These are phyloP conservation scores for Cerceris rybyensis DNA, from an alignment of 2,888 invertebrate species.

Conservation along the genomic window DNA sequence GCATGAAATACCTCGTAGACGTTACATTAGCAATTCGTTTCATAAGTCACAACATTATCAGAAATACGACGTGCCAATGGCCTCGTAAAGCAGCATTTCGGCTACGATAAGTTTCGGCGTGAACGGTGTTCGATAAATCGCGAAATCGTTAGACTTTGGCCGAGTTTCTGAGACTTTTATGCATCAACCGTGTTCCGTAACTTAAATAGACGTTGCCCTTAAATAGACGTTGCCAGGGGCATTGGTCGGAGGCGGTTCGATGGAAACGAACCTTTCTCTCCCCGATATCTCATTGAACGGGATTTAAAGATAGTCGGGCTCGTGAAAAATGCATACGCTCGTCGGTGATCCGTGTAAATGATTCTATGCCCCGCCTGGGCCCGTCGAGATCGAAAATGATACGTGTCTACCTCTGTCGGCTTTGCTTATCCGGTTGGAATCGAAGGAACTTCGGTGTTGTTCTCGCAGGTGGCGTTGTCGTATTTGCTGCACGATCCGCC, in stretches of 20 bases:
- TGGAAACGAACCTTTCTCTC: conserved; percentile 53
- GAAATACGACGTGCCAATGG: too few relatives aligned
- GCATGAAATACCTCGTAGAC: too few relatives aligned
- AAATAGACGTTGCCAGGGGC: conserved; percentile 60
- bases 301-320: conserved; percentile 64
- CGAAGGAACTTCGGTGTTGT: conserved; percentile 21
- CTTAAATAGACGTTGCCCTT: conserved; percentile 33
- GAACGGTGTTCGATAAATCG: too few relatives aligned
- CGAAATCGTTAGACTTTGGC: too few relatives aligned
- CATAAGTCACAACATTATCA: too few relatives aligned
- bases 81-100: too few relatives aligned
- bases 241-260: conserved; percentile 54
- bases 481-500: conserved; percentile 14
- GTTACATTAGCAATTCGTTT: too few relatives aligned
- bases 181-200: too few relatives aligned
- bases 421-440: not conserved
- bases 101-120: too few relatives aligned
- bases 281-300: conserved; percentile 54
- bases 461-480: conserved; percentile 45
- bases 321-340: conserved; percentile 53
- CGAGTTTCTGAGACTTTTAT: too few relatives aligned
- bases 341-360: conserved; percentile 21
- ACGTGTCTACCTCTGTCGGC: conserved; percentile 65
- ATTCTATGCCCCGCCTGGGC: not conserved
- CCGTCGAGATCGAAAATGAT: conserved; percentile 13